Evolutionary conservation across 1,140 invertebrate species (phyloP), one percentile per base, ranked within the genome.

Genomic region (Neotoxoptera formosana): DNA sequence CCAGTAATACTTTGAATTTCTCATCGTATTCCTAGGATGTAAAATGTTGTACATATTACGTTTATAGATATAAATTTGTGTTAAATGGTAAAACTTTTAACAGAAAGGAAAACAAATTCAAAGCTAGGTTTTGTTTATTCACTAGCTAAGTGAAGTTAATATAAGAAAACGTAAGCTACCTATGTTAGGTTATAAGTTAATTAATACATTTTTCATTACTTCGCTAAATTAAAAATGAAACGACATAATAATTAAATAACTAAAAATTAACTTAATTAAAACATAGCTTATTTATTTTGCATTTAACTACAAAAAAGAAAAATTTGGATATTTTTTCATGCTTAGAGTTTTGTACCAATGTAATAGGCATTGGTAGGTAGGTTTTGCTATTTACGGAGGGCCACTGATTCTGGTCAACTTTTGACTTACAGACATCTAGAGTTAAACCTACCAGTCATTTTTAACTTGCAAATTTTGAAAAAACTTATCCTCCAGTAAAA

Each of bases 1-100:
- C 91, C 7, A 84, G 25, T 41, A 93, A 36, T 25, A n/a, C 34
- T 9, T 83, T 56, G 25, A 93, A 93, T 56, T 93, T 84, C 2
- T 1, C 34, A 21, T 23, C 36, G 34, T 53, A 93, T 56, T 93
- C 91, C 91, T 93, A 34, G 21, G 7, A 89, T 3, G 1, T n/a
- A n/a, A 17, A n/a, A n/a, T 76, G 6, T n/a, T 3, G 2, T 25
- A 60, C 3, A 30, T n/a, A 67, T 1, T 9, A n/a, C 1, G 2
- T 30, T 67, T 67, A 67, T 14, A 67, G 3, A n/a, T n/a, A 67
- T 17, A 67, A 67, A 67, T 67, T 67, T 0, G 30, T 30, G 6
- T 67, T 30, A n/a, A 67, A 67, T 67, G 7, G n/a, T 36, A 36
- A 81, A 81, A 17, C 30, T 86, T 86, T 86, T 34, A 25, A 89